These are phyloP conservation scores for Odontomachus brunneus DNA, from an alignment of 1,140 invertebrate genomes.

Conservation along the genomic window DNA sequence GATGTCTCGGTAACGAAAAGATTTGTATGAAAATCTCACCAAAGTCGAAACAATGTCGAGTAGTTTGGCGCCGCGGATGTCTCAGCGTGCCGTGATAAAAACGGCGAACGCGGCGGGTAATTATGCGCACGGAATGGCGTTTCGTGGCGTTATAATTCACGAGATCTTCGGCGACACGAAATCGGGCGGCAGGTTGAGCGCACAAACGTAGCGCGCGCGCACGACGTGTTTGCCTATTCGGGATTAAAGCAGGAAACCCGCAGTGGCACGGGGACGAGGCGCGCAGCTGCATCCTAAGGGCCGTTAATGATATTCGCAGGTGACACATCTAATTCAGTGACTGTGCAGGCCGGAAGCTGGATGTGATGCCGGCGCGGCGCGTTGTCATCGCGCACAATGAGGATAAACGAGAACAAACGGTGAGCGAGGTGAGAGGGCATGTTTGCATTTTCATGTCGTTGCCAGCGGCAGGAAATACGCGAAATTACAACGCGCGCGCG, in stretches of 20 bases:
- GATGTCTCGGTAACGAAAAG: too few relatives aligned
- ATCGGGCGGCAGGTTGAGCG: slow-evolving; percentile 13
- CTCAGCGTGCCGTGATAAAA: too few relatives aligned
- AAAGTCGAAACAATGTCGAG: too few relatives aligned
- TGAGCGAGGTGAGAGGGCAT: slow-evolving; percentile 75
- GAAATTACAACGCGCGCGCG: slow-evolving; percentile 65
- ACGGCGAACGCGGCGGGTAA: background rate
- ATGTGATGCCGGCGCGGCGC: slow-evolving; percentile 76
- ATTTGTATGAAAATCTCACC: too few relatives aligned
- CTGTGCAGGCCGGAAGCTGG: slow-evolving; percentile 78
- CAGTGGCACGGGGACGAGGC: slow-evolving; percentile 37
- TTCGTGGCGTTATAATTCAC: background rate
- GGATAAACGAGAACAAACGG: slow-evolving; percentile 79
- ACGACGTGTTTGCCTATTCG: slow-evolving; percentile 27
- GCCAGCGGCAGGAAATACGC: slow-evolving; percentile 75
- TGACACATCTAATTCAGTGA: slow-evolving; percentile 80
- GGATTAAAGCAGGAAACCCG: slow-evolving; percentile 64
- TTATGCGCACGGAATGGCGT: slow-evolving; percentile 15
- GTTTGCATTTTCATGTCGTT: slow-evolving; percentile 81
- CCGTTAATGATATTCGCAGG: slow-evolving; percentile 80
- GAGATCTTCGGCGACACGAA: slow-evolving; percentile 31
- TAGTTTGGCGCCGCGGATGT: too few relatives aligned
- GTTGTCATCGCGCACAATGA: slow-evolving; percentile 80
- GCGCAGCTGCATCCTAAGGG: slow-evolving; percentile 75
- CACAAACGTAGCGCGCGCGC: slow-evolving; percentile 15